These are phyloP conservation scores for Coelopa frigida DNA, from an alignment of 1,140 invertebrate genomes.

Conservation along the genomic window DNA sequence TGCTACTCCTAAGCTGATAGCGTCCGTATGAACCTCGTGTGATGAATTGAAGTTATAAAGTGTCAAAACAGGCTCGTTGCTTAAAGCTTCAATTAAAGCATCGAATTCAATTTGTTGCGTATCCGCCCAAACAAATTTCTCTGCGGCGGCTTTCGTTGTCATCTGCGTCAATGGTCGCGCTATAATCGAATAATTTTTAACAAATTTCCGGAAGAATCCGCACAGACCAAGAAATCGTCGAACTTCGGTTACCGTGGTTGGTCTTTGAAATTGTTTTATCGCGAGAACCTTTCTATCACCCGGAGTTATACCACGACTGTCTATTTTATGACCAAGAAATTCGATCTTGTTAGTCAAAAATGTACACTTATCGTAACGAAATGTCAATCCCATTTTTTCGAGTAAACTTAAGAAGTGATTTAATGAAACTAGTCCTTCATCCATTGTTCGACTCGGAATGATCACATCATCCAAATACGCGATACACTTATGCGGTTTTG, in stretches of 20 bases:
- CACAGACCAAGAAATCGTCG: background rate
- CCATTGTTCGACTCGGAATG: conserved; percentile 14
- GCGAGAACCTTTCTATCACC: background rate
- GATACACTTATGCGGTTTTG: background rate
- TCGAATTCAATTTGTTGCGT: conserved; percentile 8
- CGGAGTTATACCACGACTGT: conserved; percentile 12
- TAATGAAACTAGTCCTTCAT: conserved; percentile 2
- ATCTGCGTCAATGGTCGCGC: conserved; percentile 34
- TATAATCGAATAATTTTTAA: conserved; percentile 38
- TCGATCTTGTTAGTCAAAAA: background rate
- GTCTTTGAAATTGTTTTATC: background rate
- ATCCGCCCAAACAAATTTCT: background rate
- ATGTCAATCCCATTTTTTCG: background rate
- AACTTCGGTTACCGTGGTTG: background rate
- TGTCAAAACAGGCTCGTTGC: conserved; percentile 12
- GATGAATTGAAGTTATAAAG: conserved; percentile 13
- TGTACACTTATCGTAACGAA: background rate
- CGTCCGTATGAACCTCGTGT: conserved; percentile 22
- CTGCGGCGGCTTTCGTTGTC: conserved; percentile 14
- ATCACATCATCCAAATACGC: conserved; percentile 28
- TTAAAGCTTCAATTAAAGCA: conserved; percentile 10
- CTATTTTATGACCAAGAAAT: background rate
- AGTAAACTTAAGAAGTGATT: background rate
- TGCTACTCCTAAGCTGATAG: conserved; percentile 15
- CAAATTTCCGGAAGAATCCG: conserved; percentile 39